Conservation (phyloP, 2,797 vertebrate species). For the Anguilla pacifica region DNA sequence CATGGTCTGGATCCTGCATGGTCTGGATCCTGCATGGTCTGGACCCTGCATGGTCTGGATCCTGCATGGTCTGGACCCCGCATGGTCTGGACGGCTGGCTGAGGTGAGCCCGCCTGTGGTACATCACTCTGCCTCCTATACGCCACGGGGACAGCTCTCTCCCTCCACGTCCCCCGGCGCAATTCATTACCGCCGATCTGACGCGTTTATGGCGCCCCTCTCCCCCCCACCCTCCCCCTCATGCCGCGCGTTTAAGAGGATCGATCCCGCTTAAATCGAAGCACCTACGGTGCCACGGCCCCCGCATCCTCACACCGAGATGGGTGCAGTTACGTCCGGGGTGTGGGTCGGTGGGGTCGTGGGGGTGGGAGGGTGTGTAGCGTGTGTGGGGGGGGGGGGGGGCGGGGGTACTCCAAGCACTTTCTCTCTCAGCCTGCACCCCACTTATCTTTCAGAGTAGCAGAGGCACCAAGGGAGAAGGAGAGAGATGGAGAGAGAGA, state of each 20-base stretch:
- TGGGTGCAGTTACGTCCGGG: constrained; percentile 43
- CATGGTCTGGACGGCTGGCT: not conserved
- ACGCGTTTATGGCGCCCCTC: constrained; percentile 56
- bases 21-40: too few relatives aligned
- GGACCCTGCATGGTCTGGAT: too few relatives aligned
- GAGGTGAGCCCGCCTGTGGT: constrained; percentile 50
- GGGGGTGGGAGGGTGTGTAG: too few relatives aligned
- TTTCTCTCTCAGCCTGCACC: constrained; percentile 23
- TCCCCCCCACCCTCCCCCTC: constrained; percentile 32
- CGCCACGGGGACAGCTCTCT: constrained; percentile 38
- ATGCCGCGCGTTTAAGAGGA: constrained; percentile 55
- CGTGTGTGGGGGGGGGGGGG: too few relatives aligned
- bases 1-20: too few relatives aligned
- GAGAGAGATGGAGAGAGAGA: not conserved
- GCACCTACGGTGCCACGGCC: constrained; percentile 51
- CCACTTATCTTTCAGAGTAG: constrained; percentile 11
- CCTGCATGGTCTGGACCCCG: constrained; percentile 29
- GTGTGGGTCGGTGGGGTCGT: not conserved
- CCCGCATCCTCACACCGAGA: constrained; percentile 8
- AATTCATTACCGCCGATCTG: constrained; percentile 63
- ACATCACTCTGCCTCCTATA: constrained; percentile 45
- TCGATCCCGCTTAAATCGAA: constrained; percentile 56
- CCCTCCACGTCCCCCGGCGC: constrained; percentile 38
- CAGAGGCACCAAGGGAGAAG: not conserved
- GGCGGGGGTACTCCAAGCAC: constrained; percentile 10